phyloP scores from a whole-genome alignment of 2,113 vertebrate species.

The Capricornis sumatraensis region DNA sequence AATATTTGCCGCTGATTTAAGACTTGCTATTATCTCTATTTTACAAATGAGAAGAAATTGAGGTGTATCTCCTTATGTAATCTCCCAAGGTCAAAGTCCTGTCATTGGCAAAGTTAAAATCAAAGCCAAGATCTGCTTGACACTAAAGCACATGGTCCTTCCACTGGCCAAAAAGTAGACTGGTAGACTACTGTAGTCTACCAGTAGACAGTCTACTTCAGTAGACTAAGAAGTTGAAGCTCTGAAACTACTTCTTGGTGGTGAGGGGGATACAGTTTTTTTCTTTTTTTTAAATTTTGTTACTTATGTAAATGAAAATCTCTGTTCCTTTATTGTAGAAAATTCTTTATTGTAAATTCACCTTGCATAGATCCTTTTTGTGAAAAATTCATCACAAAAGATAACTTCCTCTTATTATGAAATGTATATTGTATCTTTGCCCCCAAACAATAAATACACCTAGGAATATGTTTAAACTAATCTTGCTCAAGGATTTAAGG shows the following conservation, averaged over 20 bases:
- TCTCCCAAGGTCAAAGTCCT: neutral
- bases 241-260: neutral
- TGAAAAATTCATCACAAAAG: neutral
- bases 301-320: neutral
- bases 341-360: neutral
- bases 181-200: neutral
- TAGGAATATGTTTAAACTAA: neutral
- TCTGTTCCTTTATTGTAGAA: neutral
- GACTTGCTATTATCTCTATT: neutral
- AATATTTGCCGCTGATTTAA: neutral
- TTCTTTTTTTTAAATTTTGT: neutral
- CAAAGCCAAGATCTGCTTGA: neutral
- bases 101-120: neutral
- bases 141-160: neutral
- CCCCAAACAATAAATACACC: neutral
- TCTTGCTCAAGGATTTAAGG: neutral
- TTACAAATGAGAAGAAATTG: neutral
- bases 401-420: neutral
- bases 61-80: neutral
- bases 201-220: neutral
- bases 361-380: neutral
- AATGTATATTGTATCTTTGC: neutral
- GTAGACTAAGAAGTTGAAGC: neutral
- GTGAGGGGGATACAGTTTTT: fast-evolving
- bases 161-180: neutral